Conservation (phyloP, 2,797 vertebrate genomes). For the Mycteria americana region DNA sequence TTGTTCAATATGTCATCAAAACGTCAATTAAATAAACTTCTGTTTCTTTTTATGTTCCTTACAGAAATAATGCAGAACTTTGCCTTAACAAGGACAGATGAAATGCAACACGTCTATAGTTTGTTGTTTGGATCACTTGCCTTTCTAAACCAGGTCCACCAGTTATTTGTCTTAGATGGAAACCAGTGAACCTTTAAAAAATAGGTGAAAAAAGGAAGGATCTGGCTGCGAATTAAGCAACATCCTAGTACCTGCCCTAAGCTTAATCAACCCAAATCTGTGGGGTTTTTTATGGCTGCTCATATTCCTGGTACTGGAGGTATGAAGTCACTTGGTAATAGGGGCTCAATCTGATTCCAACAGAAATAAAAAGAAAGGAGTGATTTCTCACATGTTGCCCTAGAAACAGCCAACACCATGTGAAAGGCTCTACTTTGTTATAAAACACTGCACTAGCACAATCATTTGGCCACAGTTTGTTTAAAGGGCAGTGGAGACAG, state of each 20-base stretch:
- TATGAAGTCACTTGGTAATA: not conserved
- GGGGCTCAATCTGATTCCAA: not conserved
- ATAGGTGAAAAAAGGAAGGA: not conserved
- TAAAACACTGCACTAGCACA: not conserved
- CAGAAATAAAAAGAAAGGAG: not conserved
- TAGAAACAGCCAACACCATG: not conserved
- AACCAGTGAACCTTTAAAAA: not conserved
- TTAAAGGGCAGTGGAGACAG: not conserved
- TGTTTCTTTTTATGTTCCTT: not conserved
- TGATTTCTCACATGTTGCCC: not conserved
- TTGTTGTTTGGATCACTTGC: not conserved
- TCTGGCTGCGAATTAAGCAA: not conserved
- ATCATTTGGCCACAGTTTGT: not conserved
- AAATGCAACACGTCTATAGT: not conserved
- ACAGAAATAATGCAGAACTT: not conserved
- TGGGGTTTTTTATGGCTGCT: not conserved
- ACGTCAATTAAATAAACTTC: not conserved
- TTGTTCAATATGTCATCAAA: not conserved
- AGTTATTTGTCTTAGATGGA: not conserved
- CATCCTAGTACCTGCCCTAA: not conserved
- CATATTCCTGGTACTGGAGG: not conserved
- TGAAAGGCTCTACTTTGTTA: not conserved
- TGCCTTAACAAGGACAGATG: not conserved
- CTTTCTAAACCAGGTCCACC: not conserved
- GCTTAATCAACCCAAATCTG: not conserved